Evolutionary conservation across 23 tunicate species (phyloP).

Genomic region (Aplidium turbinatum): DNA sequence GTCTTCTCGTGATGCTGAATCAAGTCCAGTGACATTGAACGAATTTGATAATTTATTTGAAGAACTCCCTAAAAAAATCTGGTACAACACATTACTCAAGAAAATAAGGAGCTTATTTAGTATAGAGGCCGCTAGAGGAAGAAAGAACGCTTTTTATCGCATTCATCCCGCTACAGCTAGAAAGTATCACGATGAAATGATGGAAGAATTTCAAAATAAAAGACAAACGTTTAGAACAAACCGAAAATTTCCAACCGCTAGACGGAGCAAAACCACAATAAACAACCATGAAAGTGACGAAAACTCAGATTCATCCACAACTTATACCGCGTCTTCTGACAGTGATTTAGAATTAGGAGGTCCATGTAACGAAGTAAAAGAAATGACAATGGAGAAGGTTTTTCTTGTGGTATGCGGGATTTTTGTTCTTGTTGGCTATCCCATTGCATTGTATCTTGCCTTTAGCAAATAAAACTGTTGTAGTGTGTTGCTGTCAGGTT

Average conservation of each 20-base stretch:
- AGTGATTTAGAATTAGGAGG: not conserved
- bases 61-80: too few species aligned
- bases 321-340: too few species aligned
- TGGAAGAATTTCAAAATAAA: not conserved
- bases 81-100: too few species aligned
- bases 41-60: too few species aligned
- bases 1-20: too few species aligned
- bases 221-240: not conserved
- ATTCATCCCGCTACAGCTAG: conserved; percentile 5
- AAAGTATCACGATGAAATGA: not conserved
- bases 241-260: not conserved
- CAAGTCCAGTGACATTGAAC: too few species aligned
- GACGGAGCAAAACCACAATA: not conserved
- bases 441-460: conserved; percentile 1
- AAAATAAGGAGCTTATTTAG: not conserved
- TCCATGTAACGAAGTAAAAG: not conserved
- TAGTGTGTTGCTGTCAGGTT: too few species aligned
- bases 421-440: not conserved
- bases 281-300: not conserved
- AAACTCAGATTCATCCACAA: not conserved
- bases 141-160: conserved; percentile 6
- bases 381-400: not conserved
- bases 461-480: too few species aligned
- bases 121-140: not conserved
- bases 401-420: not conserved